Base-by-base conservation (phyloP, 2,113 vertebrate species). In the Rhabdornis inornatus region DNA sequence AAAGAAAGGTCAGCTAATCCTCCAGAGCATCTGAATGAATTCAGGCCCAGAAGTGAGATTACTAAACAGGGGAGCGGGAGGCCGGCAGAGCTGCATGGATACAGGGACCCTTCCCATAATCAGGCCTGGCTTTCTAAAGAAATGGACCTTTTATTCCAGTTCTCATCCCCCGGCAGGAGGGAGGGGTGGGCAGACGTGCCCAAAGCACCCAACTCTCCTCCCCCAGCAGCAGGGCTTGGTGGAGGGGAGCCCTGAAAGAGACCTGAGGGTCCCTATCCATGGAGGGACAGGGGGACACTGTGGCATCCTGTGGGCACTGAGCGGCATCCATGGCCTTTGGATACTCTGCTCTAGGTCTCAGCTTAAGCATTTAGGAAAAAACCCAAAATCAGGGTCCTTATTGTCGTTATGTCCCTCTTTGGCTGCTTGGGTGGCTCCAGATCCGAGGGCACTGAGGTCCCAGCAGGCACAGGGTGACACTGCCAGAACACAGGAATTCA, bases 1-100 rank as follows among this genome's bases (percentile, higher is more conserved):
- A 97, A 97, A 97, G 96, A 94, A 97, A 97, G 96, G 96, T 97
- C 97, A 97, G 93, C 95, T 97, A 97, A 97, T 97, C 97, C 96
- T 64, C 71, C 82, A 39, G 79, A 80, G 86, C 9, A 3, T 78
- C 82, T 96, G 95, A 97, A 97, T 97, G 95, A 92, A 96, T 94
- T 94, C 94, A 87, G 89, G 89, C 95, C 87, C 84, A 96, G 91
- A 33, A 96, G 96, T 92, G 95, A 97, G 97, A 97, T 97, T 96
- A 96, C 89, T 87, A 35, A 92, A 40, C 60, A 91, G 84, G 94
- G 75, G 83, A 92, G 30, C 1, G 45, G 89, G 96, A 95, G 86
- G 96, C 95, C 4, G 42, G 86, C 90, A 39, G 63, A 61, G 87
- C 92, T 91, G 84, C 95, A 88, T 95, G 94, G 95, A 92, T 86